Conservation (phyloP, 2,888 invertebrate species). For the Drosophila dives region DNA sequence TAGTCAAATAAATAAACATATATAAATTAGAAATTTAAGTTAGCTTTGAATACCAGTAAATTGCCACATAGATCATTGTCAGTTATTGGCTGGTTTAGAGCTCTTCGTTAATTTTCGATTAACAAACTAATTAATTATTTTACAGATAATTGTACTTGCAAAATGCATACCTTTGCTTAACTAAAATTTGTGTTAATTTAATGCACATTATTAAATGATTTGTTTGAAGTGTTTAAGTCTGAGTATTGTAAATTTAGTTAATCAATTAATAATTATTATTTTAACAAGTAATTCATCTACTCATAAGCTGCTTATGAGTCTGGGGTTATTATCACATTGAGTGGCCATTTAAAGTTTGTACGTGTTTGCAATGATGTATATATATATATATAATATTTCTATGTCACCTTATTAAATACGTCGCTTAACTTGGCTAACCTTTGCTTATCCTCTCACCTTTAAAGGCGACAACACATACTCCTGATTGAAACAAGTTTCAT, state of each 20-base stretch:
- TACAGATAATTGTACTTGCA: conserved; percentile 1
- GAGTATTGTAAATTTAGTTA: conserved; percentile 21
- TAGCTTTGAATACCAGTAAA: background rate
- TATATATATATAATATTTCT: no score
- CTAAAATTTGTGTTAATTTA: conserved; percentile 37
- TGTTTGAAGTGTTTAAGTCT: background rate
- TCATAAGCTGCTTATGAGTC: conserved; percentile 29
- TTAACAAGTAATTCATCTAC: conserved; percentile 12
- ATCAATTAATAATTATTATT: conserved; percentile 6
- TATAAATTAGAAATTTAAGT: background rate
- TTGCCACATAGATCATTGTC: background rate
- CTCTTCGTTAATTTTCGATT: conserved; percentile 6
- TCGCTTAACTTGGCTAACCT: conserved; percentile 7
- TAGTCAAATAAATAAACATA: conserved; percentile 53
- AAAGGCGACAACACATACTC: conserved; percentile 8
- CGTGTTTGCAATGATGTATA: no score
- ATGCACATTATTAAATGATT: background rate
- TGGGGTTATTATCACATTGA: conserved; percentile 3
- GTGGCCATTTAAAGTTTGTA: background rate
- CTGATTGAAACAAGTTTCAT: conserved; percentile 32
- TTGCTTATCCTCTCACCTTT: conserved; percentile 32
- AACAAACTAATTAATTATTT: conserved; percentile 51
- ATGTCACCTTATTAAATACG: conserved; percentile 3
- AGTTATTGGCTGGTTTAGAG: background rate
- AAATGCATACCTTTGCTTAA: conserved; percentile 23